Percentiles rank a stretch among this genome's conserved stretches.
phyloP scores from a whole-genome alignment of 2,888 invertebrate species.

The Melanargia galathea region DNA sequence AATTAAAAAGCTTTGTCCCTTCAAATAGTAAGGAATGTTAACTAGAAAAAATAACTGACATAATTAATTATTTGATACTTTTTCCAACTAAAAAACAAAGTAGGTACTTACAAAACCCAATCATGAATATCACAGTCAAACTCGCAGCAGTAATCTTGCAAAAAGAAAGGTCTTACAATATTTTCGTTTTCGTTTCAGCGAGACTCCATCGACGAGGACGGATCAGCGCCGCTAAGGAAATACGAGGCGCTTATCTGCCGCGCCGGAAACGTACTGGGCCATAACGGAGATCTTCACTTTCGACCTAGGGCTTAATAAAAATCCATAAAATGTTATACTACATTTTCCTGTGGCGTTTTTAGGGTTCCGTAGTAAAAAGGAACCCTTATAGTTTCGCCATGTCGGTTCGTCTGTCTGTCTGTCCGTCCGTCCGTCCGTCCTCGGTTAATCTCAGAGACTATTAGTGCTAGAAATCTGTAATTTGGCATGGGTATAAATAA shows the following conservation, averaged over 20 bases:
- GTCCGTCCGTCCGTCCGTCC: too few species aligned
- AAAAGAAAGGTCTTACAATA: slow-evolving; percentile 53
- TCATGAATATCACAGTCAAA: not conserved
- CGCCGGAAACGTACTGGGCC: slow-evolving; percentile 47
- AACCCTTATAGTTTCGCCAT: too few species aligned
- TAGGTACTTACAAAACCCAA: not conserved
- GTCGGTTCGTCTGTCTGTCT: too few species aligned
- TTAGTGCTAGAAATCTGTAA: too few species aligned
- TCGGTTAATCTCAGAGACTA: too few species aligned
- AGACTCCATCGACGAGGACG: slow-evolving; percentile 45
- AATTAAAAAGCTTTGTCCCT: too few species aligned
- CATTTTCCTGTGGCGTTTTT: not conserved
- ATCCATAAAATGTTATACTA: slow-evolving; percentile 20
- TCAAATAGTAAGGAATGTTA: too few species aligned
- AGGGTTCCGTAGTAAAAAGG: too few species aligned
- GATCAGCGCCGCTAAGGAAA: slow-evolving; percentile 48
- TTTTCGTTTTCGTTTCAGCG: slow-evolving; percentile 62
- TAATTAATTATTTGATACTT: too few species aligned
- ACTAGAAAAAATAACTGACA: too few species aligned
- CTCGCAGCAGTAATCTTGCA: not conserved
- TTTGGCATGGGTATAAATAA: too few species aligned
- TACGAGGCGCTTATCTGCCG: slow-evolving; percentile 50
- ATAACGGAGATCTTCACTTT: slow-evolving; percentile 35
- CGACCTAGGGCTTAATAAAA: slow-evolving; percentile 23
- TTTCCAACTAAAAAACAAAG: not conserved